phyloP scores from a whole-genome alignment of 2,113 vertebrate species.

The Isurus oxyrinchus region DNA sequence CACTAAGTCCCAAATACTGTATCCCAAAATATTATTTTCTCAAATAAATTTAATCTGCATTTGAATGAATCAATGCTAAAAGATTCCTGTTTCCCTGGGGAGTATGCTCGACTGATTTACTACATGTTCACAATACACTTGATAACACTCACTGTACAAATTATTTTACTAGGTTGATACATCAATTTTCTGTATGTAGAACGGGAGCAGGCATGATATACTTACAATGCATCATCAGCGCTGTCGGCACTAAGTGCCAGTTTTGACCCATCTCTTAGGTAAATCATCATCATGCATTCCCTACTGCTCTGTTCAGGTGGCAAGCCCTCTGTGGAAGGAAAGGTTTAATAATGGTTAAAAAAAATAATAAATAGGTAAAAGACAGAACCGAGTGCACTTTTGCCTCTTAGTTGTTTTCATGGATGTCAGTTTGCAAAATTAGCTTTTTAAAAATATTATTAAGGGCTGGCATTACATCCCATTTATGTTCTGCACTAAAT shows the following conservation, averaged over 20 bases:
- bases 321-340: constrained; percentile 58
- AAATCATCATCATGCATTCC: constrained; percentile 69
- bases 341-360: neutral
- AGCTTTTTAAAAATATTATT: neutral
- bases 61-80: neutral
- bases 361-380: neutral
- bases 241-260: constrained; percentile 80
- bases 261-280: constrained; percentile 63
- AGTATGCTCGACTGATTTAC: neutral
- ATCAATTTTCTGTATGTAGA: neutral
- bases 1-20: neutral
- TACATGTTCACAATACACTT: neutral
- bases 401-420: neutral
- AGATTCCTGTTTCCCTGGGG: neutral
- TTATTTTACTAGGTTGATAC: neutral
- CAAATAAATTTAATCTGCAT: neutral
- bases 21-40: neutral
- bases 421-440: neutral
- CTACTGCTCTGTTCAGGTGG: constrained; percentile 73
- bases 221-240: constrained; percentile 82
- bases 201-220: constrained; percentile 24
- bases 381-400: neutral
- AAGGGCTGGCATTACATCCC: neutral
- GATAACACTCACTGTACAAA: neutral
- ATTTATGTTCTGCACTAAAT: neutral